phyloP scores from a whole-genome alignment of 37 sponge, comb jelly and placozoan species.

The Diacarnus erythraeanus region DNA sequence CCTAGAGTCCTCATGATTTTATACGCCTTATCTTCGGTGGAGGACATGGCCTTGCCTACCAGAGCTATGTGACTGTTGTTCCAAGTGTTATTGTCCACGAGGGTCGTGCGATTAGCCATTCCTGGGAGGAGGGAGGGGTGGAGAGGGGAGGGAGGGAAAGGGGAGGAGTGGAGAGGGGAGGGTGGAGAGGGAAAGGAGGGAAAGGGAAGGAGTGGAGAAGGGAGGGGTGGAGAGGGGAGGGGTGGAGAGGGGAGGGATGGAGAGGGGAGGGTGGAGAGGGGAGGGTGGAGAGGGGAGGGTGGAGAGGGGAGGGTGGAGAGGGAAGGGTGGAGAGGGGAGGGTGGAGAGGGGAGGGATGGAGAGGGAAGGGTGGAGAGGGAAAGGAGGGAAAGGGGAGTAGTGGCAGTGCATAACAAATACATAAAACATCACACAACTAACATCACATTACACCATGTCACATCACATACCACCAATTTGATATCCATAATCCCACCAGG shows the following conservation, averaged over 20 bases:
- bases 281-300: not conserved
- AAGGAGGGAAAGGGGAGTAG: too few relatives aligned
- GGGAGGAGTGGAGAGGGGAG: not conserved
- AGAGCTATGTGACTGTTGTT: conserved; percentile 99
- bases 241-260: not conserved
- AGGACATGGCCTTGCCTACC: conserved; percentile 99
- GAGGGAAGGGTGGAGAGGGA: too few relatives aligned
- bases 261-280: too few relatives aligned
- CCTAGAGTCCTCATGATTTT: conserved; percentile 92
- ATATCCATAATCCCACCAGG: conserved; percentile 99
- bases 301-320: not conserved
- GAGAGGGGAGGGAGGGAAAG: not conserved
- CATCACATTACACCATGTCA: too few relatives aligned
- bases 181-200: not conserved
- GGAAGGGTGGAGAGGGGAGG: too few relatives aligned
- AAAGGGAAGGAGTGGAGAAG: not conserved
- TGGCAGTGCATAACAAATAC: too few relatives aligned
- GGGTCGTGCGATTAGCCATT: conserved; percentile 96
- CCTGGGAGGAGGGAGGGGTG: conserved; percentile 40
- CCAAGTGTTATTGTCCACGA: conserved; percentile 99
- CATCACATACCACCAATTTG: conserved; percentile 85
- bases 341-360: too few relatives aligned
- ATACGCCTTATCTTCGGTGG: conserved; percentile 91
- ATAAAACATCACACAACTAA: too few relatives aligned
- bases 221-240: not conserved